Base-by-base conservation (phyloP, 2,888 invertebrate genomes). In the Mesorhabditis belari region DNA sequence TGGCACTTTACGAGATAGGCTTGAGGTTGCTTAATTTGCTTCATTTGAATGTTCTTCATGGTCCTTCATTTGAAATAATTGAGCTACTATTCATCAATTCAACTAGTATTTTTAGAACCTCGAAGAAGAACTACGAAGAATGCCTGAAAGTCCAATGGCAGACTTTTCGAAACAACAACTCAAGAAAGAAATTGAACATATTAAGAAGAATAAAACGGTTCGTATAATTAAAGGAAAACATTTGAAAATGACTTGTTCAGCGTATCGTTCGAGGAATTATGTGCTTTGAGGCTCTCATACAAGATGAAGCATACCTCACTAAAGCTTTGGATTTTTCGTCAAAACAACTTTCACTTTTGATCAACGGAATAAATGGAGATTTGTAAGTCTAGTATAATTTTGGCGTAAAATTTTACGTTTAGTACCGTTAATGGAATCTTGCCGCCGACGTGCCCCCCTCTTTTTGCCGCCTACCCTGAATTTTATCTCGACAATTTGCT, bases 401-500 rank as follows among this genome's bases (percentile, higher is more conserved):
- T 35, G n/a, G 1, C 12, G 12, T 35, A 35, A 17, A 35, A 35
- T 35, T 35, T 35, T 35, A 17, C n/a, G 44, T 61, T 55, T 4
- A 62, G 57, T 50, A 44, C 12, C 17, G 35, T 55, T 28, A 57
- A 58, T 49, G 52, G 52, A 24, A 21, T 62, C 19, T 75, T 85
- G 49, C 82, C 83, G 0, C 64, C 86, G 44, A 86, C 87, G 71
- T 85, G 88, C 55, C 87, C 89, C 19, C 85, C 86, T 73, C 86
- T 88, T 74, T 95, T 94, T 85, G 87, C 89, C 58, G 91, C 93
- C 75, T 86, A 92, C 80, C 96, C 96, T 49, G 95, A 96, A 85
- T 95, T 93, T 90, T 85, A 92, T 82, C 88, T 96, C 73, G 96
- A 96, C 83, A 95, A 96, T 82, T 89, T 95, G 75, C 92, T 95